Evolutionary conservation across 2,797 vertebrate genomes (phyloP).

Genomic region (Tenualosa thibaudeaui): DNA sequence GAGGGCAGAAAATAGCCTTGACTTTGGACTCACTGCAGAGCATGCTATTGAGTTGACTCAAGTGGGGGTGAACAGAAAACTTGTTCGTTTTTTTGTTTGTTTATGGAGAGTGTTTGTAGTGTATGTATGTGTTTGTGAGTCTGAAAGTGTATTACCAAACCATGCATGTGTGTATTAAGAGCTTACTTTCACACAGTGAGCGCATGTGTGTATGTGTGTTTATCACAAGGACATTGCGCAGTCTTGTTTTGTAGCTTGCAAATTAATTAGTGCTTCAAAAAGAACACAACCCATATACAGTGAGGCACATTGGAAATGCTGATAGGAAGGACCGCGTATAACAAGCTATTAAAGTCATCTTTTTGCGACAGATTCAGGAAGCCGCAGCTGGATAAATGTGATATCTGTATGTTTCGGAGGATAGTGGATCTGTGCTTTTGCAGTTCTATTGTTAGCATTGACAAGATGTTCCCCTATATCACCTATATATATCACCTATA

Average conservation of each 20-base stretch:
- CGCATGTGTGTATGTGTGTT: constrained; percentile 7
- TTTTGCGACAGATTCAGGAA: neutral
- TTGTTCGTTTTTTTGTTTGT: too few relatives aligned
- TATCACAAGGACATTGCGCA: neutral
- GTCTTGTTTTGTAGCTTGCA: neutral
- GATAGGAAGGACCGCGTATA: neutral
- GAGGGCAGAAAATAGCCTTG: neutral
- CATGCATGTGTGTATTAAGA: neutral
- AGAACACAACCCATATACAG: neutral
- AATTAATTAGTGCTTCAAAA: neutral
- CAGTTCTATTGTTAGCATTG: neutral
- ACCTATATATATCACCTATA: neutral
- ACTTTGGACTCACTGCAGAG: neutral
- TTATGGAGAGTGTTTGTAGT: neutral
- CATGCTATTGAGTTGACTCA: neutral
- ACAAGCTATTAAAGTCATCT: neutral
- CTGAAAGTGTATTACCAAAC: neutral
- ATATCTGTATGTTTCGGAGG: neutral
- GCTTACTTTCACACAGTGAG: neutral
- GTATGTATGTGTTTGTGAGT: neutral
- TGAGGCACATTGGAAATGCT: neutral
- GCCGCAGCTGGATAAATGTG: neutral
- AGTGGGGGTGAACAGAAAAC: neutral
- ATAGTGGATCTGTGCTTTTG: neutral
- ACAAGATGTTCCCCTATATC: neutral